Percentiles rank a stretch among this genome's conserved stretches.
Evolutionary conservation across 2,888 invertebrate genomes (phyloP).

Genomic region (Conchocele bisecta): DNA sequence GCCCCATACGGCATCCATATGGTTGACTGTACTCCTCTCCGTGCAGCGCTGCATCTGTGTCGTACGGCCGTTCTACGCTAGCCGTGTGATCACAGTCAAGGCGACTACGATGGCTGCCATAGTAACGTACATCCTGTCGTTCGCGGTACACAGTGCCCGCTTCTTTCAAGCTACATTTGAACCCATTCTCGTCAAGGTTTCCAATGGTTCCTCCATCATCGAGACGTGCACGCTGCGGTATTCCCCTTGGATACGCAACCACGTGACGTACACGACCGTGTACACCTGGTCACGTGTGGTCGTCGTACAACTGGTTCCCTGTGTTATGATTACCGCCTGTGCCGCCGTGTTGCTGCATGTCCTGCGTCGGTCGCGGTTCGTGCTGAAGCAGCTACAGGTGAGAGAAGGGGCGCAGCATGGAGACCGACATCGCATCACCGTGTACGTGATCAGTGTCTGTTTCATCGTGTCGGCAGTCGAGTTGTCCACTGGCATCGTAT

Average conservation of each 20-base stretch:
- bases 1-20: not conserved
- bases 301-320: not conserved
- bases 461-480: not conserved
- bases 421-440: not conserved
- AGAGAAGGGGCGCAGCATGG: not conserved
- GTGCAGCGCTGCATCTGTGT: not conserved
- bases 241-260: not conserved
- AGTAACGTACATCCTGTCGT: not conserved
- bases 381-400: not conserved
- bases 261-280: not conserved
- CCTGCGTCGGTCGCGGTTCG: not conserved
- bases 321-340: not conserved
- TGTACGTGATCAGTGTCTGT: not conserved
- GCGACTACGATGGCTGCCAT: not conserved
- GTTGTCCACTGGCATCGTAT: not conserved
- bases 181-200: not conserved
- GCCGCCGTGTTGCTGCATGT: not conserved
- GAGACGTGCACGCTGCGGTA: not conserved
- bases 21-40: not conserved
- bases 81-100: not conserved
- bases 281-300: not conserved
- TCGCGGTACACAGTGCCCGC: not conserved
- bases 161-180: constrained; percentile 4
- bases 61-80: not conserved
- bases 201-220: not conserved